Percentiles rank a stretch among this genome's conserved stretches.
phyloP scores from a whole-genome alignment of 2,113 vertebrate genomes.

The Orcinus orca region DNA sequence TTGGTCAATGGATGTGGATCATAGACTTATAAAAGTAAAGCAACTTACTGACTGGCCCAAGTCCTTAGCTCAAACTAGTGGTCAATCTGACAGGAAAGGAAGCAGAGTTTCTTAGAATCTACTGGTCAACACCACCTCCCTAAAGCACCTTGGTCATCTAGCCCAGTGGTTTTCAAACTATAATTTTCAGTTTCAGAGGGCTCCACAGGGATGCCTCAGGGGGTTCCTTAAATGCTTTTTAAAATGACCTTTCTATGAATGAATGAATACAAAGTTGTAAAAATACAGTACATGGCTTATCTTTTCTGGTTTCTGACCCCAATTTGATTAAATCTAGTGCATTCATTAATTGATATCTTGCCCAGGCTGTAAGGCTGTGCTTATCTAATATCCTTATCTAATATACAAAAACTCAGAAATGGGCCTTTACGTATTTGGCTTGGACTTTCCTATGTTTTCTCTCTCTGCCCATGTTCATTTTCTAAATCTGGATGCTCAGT shows the following conservation, averaged over 20 bases:
- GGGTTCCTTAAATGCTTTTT: not conserved
- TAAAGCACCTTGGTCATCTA: not conserved
- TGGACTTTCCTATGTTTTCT: not conserved
- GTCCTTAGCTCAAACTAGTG: not conserved
- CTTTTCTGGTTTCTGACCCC: not conserved
- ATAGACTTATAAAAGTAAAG: not conserved
- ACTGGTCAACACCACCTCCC: not conserved
- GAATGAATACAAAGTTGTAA: not conserved
- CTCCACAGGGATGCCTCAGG: not conserved
- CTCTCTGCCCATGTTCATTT: not conserved
- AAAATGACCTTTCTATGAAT: not conserved
- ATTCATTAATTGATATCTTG: not conserved
- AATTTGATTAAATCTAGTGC: slow-evolving; percentile 12
- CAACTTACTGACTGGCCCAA: not conserved
- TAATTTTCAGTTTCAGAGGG: not conserved
- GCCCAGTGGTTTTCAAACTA: not conserved
- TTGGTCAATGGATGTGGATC: not conserved
- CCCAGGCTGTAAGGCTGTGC: not conserved
- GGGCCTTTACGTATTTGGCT: not conserved
- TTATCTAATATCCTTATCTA: not conserved
- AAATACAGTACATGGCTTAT: not conserved
- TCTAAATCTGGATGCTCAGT: not conserved
- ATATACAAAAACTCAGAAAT: not conserved
- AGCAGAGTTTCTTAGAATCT: not conserved
- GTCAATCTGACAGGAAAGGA: not conserved